Conservation (phyloP, 1,140 invertebrate genomes). For the Orchestia grillus region DNA sequence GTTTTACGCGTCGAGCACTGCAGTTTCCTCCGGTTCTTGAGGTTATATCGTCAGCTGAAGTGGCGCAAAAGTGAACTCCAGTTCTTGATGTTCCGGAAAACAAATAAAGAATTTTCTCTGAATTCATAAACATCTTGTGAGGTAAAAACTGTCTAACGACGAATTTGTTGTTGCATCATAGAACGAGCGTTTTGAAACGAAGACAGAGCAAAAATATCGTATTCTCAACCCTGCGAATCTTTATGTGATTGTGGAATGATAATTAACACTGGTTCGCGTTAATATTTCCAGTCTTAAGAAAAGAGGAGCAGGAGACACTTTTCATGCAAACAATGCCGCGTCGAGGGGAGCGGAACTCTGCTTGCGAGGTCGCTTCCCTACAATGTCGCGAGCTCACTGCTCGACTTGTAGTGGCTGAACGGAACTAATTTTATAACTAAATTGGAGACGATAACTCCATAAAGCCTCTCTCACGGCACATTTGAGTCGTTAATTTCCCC, state of each 20-base stretch:
- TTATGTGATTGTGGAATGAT: neutral
- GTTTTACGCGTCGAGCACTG: neutral
- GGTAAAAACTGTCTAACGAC: neutral
- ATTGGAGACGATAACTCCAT: neutral
- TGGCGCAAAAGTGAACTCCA: neutral
- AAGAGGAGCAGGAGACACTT: too few species aligned
- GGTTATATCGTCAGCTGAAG: neutral
- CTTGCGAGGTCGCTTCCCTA: neutral
- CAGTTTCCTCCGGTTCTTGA: neutral
- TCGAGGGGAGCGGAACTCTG: neutral
- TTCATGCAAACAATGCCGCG: too few species aligned
- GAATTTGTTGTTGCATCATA: neutral
- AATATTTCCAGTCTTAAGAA: neutral
- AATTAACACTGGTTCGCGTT: neutral
- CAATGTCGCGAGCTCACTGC: neutral
- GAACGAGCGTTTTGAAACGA: neutral
- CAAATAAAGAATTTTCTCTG: neutral
- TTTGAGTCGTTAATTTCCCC: slow-evolving; percentile 7
- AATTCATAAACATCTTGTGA: neutral
- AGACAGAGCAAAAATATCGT: neutral
- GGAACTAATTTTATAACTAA: neutral
- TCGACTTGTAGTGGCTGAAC: neutral
- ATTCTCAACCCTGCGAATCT: neutral
- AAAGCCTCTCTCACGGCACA: neutral
- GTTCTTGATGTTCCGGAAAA: neutral